These are phyloP conservation scores for Tychaedon coryphoeus DNA, from an alignment of 2,113 vertebrate genomes.

Conservation along the genomic window DNA sequence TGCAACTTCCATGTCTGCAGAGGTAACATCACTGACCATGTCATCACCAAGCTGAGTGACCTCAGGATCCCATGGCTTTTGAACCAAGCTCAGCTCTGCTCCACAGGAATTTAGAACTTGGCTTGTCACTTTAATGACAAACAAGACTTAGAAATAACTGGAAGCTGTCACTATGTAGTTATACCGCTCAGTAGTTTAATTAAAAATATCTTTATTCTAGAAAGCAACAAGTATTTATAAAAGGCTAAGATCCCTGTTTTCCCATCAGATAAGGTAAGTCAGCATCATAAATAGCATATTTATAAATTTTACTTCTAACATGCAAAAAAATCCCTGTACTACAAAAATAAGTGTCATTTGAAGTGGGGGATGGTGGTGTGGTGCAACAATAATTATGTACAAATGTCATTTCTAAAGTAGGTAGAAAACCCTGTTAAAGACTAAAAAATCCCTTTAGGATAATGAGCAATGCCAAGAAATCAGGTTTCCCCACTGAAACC, in stretches of 20 bases:
- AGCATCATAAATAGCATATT: background rate
- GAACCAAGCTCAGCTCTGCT: background rate
- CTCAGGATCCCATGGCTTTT: background rate
- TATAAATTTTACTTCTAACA: background rate
- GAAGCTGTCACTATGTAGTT: background rate
- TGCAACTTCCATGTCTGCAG: background rate
- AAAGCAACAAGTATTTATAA: background rate
- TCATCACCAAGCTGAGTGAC: background rate
- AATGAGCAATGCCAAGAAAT: background rate
- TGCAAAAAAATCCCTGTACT: fast-evolving
- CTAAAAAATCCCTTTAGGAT: background rate
- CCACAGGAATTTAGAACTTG: background rate
- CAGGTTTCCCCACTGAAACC: background rate
- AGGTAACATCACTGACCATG: fast-evolving
- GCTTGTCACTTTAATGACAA: background rate
- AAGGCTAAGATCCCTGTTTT: background rate
- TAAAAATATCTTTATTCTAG: background rate
- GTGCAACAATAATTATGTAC: background rate
- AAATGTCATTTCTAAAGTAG: background rate
- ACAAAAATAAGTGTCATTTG: background rate
- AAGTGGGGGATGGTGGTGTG: background rate
- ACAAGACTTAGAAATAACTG: background rate
- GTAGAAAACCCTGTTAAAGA: background rate
- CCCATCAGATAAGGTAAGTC: background rate
- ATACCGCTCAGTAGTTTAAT: background rate